Evolutionary conservation across 2,113 vertebrate genomes (phyloP).

Genomic region (Sceloporus tristichus): DNA sequence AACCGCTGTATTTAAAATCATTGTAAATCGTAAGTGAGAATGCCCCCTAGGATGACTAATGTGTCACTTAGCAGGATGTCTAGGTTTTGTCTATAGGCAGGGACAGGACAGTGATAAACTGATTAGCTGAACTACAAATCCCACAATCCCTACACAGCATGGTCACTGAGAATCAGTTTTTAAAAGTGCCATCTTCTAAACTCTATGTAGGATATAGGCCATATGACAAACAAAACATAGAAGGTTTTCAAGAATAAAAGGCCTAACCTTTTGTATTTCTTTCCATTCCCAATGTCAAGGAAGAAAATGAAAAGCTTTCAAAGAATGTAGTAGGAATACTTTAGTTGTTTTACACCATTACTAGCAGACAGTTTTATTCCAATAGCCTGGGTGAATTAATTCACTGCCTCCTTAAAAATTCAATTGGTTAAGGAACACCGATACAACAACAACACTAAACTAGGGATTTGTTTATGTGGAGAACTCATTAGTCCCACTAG

Average conservation of each 20-base stretch:
- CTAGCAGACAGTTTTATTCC: conserved; percentile 78
- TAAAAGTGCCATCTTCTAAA: too few relatives aligned
- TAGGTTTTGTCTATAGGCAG: background rate
- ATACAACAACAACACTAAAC: conserved; percentile 80
- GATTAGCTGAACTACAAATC: too few relatives aligned
- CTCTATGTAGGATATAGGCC: background rate
- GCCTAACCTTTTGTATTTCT: conserved; percentile 54
- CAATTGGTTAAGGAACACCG: conserved; percentile 81
- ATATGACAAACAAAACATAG: background rate
- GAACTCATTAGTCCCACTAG: conserved; percentile 70
- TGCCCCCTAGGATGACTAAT: background rate
- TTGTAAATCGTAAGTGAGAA: too few relatives aligned
- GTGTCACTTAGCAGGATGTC: background rate
- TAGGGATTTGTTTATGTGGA: conserved; percentile 76
- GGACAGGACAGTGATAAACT: too few relatives aligned
- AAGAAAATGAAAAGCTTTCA: conserved; percentile 80
- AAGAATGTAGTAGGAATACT: conserved; percentile 69
- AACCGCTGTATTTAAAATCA: too few relatives aligned
- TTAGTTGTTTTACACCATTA: conserved; percentile 85
- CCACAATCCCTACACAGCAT: too few relatives aligned
- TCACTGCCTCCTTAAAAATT: conserved; percentile 77
- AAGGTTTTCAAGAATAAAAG: background rate
- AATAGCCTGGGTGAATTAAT: conserved; percentile 88
- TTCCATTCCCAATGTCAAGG: conserved; percentile 71
- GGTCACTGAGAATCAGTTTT: too few relatives aligned